A percentile compares a stretch with the other conserved stretches of the same genome.
These are phyloP conservation scores for rat (Rattus norvegicus) DNA, from an alignment of 2,113 vertebrate species.

Conservation along the genomic window DNA sequence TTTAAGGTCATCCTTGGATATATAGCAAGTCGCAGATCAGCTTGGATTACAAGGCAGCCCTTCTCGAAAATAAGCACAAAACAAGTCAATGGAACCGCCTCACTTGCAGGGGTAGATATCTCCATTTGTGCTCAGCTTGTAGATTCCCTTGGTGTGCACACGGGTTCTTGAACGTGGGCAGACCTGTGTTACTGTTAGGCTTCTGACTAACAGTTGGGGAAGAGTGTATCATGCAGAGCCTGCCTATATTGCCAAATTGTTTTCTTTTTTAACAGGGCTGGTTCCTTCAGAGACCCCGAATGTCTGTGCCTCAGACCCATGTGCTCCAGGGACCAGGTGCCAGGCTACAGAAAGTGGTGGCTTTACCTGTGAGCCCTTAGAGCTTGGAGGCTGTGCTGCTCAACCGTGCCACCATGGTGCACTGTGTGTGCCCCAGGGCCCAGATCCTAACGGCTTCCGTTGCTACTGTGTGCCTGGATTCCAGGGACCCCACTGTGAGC, in stretches of 20 bases:
- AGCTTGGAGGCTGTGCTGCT: slow-evolving; percentile 84
- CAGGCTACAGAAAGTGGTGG: slow-evolving; percentile 75
- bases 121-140: neutral
- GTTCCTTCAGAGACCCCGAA: slow-evolving; percentile 84
- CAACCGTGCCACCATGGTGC: slow-evolving; percentile 93
- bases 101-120: neutral
- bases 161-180: too few species aligned
- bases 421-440: slow-evolving; percentile 90
- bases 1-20: neutral
- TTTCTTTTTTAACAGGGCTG: slow-evolving; percentile 79
- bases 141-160: neutral
- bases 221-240: neutral
- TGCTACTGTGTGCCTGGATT: slow-evolving; percentile 99
- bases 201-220: neutral
- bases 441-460: slow-evolving; percentile 85
- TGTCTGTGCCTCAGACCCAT: slow-evolving; percentile 89
- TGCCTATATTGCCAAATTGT: neutral
- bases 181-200: neutral
- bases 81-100: neutral
- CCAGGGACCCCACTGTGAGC: slow-evolving; percentile 95
- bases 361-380: slow-evolving; percentile 87
- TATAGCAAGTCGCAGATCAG: neutral
- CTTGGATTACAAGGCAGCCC: neutral
- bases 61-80: neutral
- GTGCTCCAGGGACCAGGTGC: slow-evolving; percentile 90